Evolutionary conservation across 2,888 invertebrate species (phyloP), one percentile per base, ranked within the genome.

Genomic region (Monoplex corrugatus): DNA sequence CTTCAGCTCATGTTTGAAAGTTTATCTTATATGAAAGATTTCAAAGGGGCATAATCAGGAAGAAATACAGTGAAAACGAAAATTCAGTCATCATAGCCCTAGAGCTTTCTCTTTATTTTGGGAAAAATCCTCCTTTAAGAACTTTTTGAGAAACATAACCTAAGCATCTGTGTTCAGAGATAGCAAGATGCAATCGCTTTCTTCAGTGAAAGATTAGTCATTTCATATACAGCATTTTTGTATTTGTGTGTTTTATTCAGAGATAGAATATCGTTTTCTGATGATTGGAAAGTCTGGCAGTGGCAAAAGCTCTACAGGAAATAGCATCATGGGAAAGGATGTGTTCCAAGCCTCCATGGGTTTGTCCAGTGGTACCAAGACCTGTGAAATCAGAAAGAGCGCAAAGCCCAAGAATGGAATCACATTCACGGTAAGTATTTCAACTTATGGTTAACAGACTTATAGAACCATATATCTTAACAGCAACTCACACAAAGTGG

Each of bases 261-360:
- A 13, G 28, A n/a, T 2, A n/a, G 50, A 63, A 10, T 68, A 38
- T 28, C 86, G 86, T 8, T 68, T 86, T 16, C 40, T 86, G 63
- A 3, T 86, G 8, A 68, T 86, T 38, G 86, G 86, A 13, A 86
- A 86, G n/a, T 86, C 86, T 5, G 86, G 86, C 13, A 68, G 86
- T 38, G 86, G 86, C 43, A 86, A 68, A 40, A 86, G 86, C 19
- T 63, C 86, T 10, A 86, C 86, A 40, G 86, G 35, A 5, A 86
- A 86, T n/a, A 86, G 35, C 6, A 86, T 86, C 23, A 10, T 86
- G 38, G 86, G 86, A 28, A 32, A 23, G 16, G 32, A 86, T 0
- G 5, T 40, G 68, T 86, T 86, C 19, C 1, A 0, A 3, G 40
- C 23, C 10, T 38, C 32, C 32, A 57, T 16, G 8, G 68, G 86